These are phyloP conservation scores for Orthonevra nobilis DNA, from an alignment of 2,888 invertebrate species.

Conservation along the genomic window DNA sequence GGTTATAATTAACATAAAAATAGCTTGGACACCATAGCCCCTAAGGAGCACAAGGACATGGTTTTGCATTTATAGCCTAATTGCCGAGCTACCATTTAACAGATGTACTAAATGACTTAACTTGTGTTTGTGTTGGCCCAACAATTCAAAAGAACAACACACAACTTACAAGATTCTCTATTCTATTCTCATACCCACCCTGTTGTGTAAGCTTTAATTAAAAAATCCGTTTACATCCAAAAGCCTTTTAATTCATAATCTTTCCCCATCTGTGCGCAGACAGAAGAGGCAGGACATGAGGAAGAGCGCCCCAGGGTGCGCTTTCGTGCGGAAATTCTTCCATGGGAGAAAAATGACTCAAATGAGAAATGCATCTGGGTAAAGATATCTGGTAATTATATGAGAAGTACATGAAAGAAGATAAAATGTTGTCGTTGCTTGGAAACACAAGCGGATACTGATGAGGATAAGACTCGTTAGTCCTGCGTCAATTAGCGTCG, in stretches of 20 bases:
- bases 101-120: neutral
- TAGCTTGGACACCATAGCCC: constrained; percentile 25
- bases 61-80: constrained; percentile 17
- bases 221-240: constrained; percentile 29
- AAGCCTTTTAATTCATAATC: constrained; percentile 39
- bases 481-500: constrained; percentile 60
- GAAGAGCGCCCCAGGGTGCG: neutral
- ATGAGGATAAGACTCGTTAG: constrained; percentile 54
- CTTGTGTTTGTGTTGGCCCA: neutral
- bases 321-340: too few species aligned
- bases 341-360: neutral
- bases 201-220: constrained; percentile 20
- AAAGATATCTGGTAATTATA: constrained; percentile 46
- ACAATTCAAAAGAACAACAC: neutral
- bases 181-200: neutral
- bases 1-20: constrained; percentile 4
- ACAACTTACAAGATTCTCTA: neutral
- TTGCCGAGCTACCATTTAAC: constrained; percentile 2
- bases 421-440: constrained; percentile 36
- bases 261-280: neutral
- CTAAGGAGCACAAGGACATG: constrained; percentile 5
- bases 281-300: neutral
- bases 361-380: constrained; percentile 30
- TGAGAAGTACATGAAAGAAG: constrained; percentile 38
- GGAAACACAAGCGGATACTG: constrained; percentile 35